Conservation (phyloP, 2,888 invertebrate species). For the Drosophila sordidula region DNA sequence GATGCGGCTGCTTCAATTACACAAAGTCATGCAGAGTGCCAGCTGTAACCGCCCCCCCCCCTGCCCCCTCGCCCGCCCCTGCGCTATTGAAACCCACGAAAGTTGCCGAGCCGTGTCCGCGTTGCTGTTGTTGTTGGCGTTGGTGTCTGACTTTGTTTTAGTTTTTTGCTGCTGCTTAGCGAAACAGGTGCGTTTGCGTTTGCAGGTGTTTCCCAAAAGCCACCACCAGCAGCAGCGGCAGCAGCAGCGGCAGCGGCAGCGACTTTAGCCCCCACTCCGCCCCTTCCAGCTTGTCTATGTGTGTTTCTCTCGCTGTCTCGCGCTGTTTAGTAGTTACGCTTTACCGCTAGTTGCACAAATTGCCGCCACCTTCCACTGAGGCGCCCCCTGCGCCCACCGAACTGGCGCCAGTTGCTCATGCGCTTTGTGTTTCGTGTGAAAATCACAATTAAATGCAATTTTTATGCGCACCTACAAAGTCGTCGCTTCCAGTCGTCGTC, state of each 20-base stretch:
- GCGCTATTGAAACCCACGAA: slow-evolving; percentile 51
- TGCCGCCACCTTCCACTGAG: slow-evolving; percentile 41
- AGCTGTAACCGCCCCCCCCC: slow-evolving; percentile 26
- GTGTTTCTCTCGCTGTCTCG: slow-evolving; percentile 46
- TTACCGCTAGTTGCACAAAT: slow-evolving; percentile 81
- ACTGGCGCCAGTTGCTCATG: slow-evolving; percentile 72
- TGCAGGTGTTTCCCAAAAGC: slow-evolving; percentile 83
- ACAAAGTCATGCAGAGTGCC: slow-evolving; percentile 72
- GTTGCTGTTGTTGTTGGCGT: slow-evolving; percentile 54
- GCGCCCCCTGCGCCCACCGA: neutral
- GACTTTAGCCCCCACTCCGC: slow-evolving; percentile 6
- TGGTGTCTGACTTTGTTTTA: slow-evolving; percentile 77
- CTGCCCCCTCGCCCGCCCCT: neutral
- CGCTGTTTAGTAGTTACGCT: slow-evolving; percentile 78
- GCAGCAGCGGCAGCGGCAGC: slow-evolving; percentile 29
- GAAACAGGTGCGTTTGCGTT: slow-evolving; percentile 83
- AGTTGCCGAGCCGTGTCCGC: slow-evolving; percentile 77
- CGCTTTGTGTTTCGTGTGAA: slow-evolving; percentile 82
- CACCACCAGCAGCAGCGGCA: slow-evolving; percentile 42
- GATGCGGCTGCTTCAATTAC: slow-evolving; percentile 75
- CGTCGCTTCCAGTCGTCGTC: slow-evolving; percentile 25
- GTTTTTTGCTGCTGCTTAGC: slow-evolving; percentile 72
- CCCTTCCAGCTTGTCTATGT: slow-evolving; percentile 1
- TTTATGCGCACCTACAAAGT: slow-evolving; percentile 77
- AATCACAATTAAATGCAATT: slow-evolving; percentile 84